Evolutionary conservation across 2,888 invertebrate genomes (phyloP).

Genomic region (Vanessa cardui): DNA sequence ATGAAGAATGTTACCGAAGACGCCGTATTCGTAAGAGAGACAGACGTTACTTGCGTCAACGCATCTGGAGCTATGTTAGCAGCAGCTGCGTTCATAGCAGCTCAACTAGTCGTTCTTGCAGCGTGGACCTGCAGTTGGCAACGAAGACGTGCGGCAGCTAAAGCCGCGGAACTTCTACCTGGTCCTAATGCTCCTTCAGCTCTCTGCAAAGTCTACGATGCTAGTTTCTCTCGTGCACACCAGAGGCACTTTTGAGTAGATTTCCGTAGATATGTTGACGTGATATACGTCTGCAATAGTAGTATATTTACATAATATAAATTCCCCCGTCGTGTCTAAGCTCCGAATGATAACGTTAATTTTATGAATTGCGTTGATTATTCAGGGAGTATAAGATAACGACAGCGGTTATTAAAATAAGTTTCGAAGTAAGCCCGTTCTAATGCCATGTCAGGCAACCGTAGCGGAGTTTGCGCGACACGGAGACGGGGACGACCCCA

Average conservation of each 20-base stretch:
- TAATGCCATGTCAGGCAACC: slow-evolving; percentile 58
- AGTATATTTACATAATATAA: slow-evolving; percentile 77
- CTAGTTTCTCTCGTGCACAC: slow-evolving; percentile 90
- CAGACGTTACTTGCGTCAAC: slow-evolving; percentile 87
- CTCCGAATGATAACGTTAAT: slow-evolving; percentile 57
- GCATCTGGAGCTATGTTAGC: slow-evolving; percentile 92
- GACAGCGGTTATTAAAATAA: slow-evolving; percentile 76
- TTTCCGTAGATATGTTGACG: slow-evolving; percentile 62
- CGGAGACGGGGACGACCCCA: slow-evolving; percentile 78
- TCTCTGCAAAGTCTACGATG: slow-evolving; percentile 94
- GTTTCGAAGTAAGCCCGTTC: slow-evolving; percentile 67
- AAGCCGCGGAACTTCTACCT: slow-evolving; percentile 86
- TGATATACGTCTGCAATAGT: slow-evolving; percentile 79
- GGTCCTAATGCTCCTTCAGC: slow-evolving; percentile 82
- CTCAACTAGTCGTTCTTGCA: slow-evolving; percentile 93
- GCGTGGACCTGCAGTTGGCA: slow-evolving; percentile 96
- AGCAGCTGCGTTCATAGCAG: slow-evolving; percentile 92
- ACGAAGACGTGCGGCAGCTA: slow-evolving; percentile 86
- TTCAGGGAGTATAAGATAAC: slow-evolving; percentile 65
- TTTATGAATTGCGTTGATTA: slow-evolving; percentile 52
- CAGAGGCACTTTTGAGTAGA: slow-evolving; percentile 78
- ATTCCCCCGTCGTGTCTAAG: slow-evolving; percentile 74
- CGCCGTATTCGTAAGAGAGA: slow-evolving; percentile 87
- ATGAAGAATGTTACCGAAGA: slow-evolving; percentile 86
- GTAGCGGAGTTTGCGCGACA: slow-evolving; percentile 61